A percentile compares a stretch with the other conserved stretches of the same genome.
phyloP scores from a whole-genome alignment of 37 sponge, comb jelly and placozoan genomes.

The Beroe forskalii region DNA sequence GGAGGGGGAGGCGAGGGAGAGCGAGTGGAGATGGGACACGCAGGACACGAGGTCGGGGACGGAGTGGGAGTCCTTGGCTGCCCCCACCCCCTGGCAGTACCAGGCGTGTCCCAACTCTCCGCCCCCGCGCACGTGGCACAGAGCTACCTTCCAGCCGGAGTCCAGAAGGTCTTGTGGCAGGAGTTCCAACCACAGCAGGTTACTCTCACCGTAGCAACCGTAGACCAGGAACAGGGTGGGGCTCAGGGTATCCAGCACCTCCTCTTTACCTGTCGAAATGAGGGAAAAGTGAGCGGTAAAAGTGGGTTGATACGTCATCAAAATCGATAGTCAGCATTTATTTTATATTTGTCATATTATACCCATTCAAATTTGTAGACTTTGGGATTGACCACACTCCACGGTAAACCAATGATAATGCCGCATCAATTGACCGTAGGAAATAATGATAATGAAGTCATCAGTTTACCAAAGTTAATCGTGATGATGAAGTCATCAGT shows the following conservation, averaged over 20 bases:
- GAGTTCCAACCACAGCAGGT: not conserved
- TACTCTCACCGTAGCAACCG: constrained; percentile 47
- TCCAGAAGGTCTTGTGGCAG: constrained; percentile 7
- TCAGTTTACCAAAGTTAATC: no score
- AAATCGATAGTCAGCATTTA: no score
- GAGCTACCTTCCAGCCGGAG: constrained; percentile 5
- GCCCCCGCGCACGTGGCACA: constrained; percentile 49
- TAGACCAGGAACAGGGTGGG: constrained; percentile 13
- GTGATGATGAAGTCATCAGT: no score
- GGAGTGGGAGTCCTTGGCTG: not conserved
- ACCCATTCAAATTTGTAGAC: no score
- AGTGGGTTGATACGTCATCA: no score
- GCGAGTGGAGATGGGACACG: not conserved
- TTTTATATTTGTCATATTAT: no score
- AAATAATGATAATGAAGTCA: no score
- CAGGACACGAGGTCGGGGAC: constrained; percentile 4
- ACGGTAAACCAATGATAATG: no score
- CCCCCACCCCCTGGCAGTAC: constrained; percentile 15
- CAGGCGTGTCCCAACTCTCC: constrained; percentile 26
- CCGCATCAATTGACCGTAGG: no score
- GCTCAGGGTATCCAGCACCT: not conserved
- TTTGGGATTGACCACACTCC: no score
- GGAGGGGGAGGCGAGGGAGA: constrained; percentile 28
- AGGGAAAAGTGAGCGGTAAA: no score
- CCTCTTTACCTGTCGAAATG: no score